Evolutionary conservation across 2,888 invertebrate species (phyloP).

Genomic region (Himalopsyche japonica): DNA sequence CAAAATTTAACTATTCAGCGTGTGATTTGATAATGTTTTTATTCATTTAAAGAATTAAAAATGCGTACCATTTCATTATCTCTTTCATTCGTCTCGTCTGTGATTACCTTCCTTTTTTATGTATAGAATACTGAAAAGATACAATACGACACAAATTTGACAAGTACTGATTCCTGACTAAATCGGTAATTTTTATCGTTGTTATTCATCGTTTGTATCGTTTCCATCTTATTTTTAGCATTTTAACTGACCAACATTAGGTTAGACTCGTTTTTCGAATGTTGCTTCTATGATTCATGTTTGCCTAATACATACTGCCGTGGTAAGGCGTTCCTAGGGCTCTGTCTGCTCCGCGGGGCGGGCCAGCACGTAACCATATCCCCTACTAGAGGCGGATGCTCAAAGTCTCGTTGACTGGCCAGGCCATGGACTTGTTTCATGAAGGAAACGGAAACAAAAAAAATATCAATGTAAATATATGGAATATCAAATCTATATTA

Average conservation of each 20-base stretch:
- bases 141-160: too few relatives aligned
- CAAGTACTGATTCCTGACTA: too few relatives aligned
- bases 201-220: too few relatives aligned
- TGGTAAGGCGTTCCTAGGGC: constrained; percentile 31
- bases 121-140: too few relatives aligned
- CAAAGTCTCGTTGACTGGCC: not conserved
- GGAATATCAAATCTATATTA: too few relatives aligned
- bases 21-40: not conserved
- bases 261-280: too few relatives aligned
- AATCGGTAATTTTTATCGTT: too few relatives aligned
- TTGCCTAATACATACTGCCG: constrained; percentile 23
- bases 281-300: not conserved
- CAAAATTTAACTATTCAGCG: not conserved
- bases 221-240: too few relatives aligned
- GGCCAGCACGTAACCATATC: constrained; percentile 6
- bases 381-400: constrained; percentile 1
- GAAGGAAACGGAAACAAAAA: too few relatives aligned
- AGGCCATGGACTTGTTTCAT: not conserved
- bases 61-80: not conserved
- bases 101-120: not conserved
- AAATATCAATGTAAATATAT: too few relatives aligned
- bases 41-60: not conserved
- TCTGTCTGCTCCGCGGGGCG: constrained; percentile 15
- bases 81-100: not conserved
- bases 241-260: too few relatives aligned